Evolutionary conservation across 2,113 vertebrate species (phyloP), one percentile per base, ranked within the genome.

Genomic region (Morone chrysops): DNA sequence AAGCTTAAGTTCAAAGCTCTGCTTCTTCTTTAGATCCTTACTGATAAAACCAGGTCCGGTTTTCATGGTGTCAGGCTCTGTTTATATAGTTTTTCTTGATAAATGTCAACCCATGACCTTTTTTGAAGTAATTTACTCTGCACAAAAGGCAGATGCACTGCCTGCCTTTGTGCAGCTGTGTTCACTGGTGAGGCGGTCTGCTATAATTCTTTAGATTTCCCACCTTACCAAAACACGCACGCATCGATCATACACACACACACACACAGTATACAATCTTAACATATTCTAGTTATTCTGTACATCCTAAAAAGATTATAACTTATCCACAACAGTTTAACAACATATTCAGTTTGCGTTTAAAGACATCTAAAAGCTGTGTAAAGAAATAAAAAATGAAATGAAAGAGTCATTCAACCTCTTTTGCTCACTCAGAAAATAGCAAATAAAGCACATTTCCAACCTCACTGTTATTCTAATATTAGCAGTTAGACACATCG

Each of bases 41-140:
- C 78, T 83, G 87, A 87, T 83, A 89, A 89, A 92, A 48, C 57
- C 62, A 57, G 61, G 70, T 87, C 72, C 75, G 68, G 82, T 80
- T 78, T 88, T 91, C 75, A 69, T 83, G 81, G 73, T 87, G 82
- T 88, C 75, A 77, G 73, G 5, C 59, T 83, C 69, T 86, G 80
- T 85, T 94, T 80, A 77, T 91, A 82, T 86, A 90, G 71, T 85
- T 93, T 94, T 91, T 88, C 83, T 72, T 79, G 85, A 91, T 92
- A 94, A 95, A 96, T 95, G 95, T 95, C 94, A 95, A 93, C 83
- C 65, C 73, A 17, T 95, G 95, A 95, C 95, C 95, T 95, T 95
- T 93, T 88, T 88, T 90, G 68, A 84, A 90, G 90, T 92, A 92
- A 95, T 95, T 93, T 92, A 85, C 90, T 92, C 76, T 76, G 68